These are phyloP conservation scores for Anas flavirostris DNA, from an alignment of 2,797 vertebrate species.

Conservation along the genomic window DNA sequence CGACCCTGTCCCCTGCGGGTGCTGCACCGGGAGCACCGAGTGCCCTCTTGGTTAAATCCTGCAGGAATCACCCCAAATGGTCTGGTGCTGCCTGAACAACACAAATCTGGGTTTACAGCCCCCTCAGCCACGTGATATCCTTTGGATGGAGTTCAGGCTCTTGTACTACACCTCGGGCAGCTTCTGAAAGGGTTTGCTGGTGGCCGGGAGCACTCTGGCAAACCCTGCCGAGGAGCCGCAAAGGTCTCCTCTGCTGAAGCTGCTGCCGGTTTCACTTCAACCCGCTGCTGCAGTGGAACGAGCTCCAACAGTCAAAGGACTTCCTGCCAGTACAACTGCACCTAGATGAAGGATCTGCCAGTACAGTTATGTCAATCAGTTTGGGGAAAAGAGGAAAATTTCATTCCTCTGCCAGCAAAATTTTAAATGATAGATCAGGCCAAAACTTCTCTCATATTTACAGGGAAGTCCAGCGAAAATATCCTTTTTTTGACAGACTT, in stretches of 20 bases:
- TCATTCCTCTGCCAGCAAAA: constrained; percentile 64
- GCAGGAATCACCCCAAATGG: not conserved
- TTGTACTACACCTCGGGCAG: not conserved
- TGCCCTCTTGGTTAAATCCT: not conserved
- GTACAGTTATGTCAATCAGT: constrained; percentile 64
- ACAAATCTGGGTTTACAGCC: not conserved
- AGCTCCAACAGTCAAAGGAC: constrained; percentile 57
- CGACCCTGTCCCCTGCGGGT: fast-evolving
- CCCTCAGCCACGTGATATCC: not conserved
- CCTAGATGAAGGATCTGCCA: constrained; percentile 60
- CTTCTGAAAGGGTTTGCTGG: not conserved
- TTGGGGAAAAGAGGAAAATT: constrained; percentile 40
- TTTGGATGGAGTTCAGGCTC: not conserved
- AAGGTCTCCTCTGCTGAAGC: not conserved
- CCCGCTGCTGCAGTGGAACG: not conserved
- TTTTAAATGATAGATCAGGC: constrained; percentile 65
- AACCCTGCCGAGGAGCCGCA: not conserved
- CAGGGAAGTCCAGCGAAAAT: constrained; percentile 70
- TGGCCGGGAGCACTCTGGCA: not conserved
- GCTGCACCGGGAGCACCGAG: not conserved
- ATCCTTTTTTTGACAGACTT: constrained; percentile 71
- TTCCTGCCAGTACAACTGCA: constrained; percentile 57
- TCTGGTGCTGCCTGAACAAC: not conserved
- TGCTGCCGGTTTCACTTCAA: constrained; percentile 27
- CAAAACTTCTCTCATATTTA: constrained; percentile 74